Percentiles rank a stretch among this genome's conserved stretches.
phyloP scores from a whole-genome alignment of 2,797 vertebrate genomes.

The Anableps anableps region DNA sequence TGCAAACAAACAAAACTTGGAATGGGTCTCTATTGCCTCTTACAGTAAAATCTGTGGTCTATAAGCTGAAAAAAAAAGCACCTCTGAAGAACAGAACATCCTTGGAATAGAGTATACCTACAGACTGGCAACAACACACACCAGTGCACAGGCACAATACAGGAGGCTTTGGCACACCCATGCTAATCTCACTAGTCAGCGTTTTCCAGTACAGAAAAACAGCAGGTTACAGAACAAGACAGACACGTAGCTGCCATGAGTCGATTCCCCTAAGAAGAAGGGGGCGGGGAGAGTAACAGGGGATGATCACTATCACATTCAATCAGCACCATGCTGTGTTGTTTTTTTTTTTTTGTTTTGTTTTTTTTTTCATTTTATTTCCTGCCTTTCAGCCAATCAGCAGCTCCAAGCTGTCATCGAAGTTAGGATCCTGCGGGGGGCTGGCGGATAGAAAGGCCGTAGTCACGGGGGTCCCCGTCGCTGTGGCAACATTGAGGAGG shows the following conservation, averaged over 20 bases:
- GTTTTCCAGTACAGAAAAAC: constrained; percentile 71
- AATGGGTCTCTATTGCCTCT: constrained; percentile 71
- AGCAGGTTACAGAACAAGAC: constrained; percentile 82
- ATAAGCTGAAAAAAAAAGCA: constrained; percentile 55
- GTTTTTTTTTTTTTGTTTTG: constrained; percentile 25
- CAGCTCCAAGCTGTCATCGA: constrained; percentile 96
- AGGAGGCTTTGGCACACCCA: constrained; percentile 81
- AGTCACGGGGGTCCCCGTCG: constrained; percentile 83
- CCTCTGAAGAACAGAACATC: constrained; percentile 65
- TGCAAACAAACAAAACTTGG: constrained; percentile 50
- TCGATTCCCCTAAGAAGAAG: constrained; percentile 39
- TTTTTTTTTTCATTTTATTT: constrained; percentile 24
- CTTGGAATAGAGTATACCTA: constrained; percentile 64
- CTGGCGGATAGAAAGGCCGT: constrained; percentile 94
- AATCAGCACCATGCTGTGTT: constrained; percentile 62
- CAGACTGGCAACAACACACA: constrained; percentile 70
- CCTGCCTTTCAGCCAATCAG: constrained; percentile 80
- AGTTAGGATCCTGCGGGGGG: constrained; percentile 90
- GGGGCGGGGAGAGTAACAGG: constrained; percentile 61
- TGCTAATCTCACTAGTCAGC: constrained; percentile 74
- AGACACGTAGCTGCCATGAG: constrained; percentile 92
- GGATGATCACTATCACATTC: constrained; percentile 72
- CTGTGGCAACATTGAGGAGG: constrained; percentile 92
- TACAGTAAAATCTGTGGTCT: constrained; percentile 63
- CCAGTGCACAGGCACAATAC: constrained; percentile 77